Base-by-base conservation (phyloP, 2,888 invertebrate species). In the Phlogophora meticulosa region DNA sequence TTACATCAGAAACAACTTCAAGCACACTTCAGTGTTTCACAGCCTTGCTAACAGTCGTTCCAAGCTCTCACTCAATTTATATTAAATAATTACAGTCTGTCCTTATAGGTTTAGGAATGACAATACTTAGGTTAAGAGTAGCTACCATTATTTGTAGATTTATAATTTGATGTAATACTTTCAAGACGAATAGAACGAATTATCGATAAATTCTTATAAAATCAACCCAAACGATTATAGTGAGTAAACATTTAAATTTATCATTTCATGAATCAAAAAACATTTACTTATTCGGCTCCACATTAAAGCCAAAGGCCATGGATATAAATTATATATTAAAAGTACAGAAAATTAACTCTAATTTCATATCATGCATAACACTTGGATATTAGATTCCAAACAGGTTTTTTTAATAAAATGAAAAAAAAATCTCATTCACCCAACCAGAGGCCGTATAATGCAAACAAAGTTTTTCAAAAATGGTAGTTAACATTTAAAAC, bases 21-120 rank as follows among this genome's bases (percentile, higher is more conserved):
- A 87, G 85, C 92, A 93, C 90, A 88, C 90, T 84, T 88, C 87
- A 89, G 86, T 88, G 88, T 89, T 91, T 95, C 95, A 95, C 95
- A 95, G 95, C 95, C 95, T 93, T 92, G 84, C 94, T 91, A 77
- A 91, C 91, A 94, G 92, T 94, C 93, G 91, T 90, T 91, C 89
- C 90, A 90, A 90, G 88, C 92, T 92, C 91, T 91, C 93, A 92
- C 91, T 91, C 91, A 85, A 80, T 87, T 83, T 83, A 84, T 74
- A 80, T 79, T 78, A 83, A 85, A 82, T 85, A 85, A 84, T 84
- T 89, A 90, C 91, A 91, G 90, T 92, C 92, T 88, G 90, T 87
- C 90, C 88, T 83, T 82, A 86, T 66, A 84, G 87, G 87, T 90
- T 88, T 90, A 93, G 94, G 94, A 94, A 94, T 94, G 94, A 94